Evolutionary conservation across 2,797 vertebrate genomes (phyloP), one percentile per base, ranked within the genome.

Genomic region (Alcedo quadribrachys): DNA sequence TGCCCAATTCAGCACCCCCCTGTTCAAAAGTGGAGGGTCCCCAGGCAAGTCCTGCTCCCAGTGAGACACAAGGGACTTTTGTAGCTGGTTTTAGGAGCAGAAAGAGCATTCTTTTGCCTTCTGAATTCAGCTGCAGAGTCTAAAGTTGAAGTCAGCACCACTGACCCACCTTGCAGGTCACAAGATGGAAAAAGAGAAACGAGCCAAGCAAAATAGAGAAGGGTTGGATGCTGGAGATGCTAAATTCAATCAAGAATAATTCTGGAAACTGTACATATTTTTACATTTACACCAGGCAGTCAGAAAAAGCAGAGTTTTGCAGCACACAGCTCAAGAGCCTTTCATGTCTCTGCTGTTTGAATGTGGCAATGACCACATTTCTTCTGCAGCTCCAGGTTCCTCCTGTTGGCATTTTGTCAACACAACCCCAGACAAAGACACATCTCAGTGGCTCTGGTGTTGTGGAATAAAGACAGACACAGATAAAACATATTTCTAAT

Each of bases 141-240:
- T 76, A 58, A 86, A 62, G 37, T n/a, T 88, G 60, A 82, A 46
- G 35, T 81, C 65, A 85, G 45, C 68, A 81, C 55, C 24, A 75
- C 5, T 9, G 19, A 90, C 37, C 65, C 32, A 86, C 43, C 58
- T 83, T 75, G 62, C 65, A 87, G 32, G 60, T 28, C 78, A 73
- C 20, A 48, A 51, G 30, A 89, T 40, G 65, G 84, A 93, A 91
- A 93, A 91, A 62, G 50, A 88, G 57, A 92, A 90, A 48, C 3
- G 40, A 88, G 75, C 43, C 91, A 93, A 92, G 68, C 81, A 87
- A 90, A 92, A 87, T 40, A 25, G 87, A 79, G 30, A 87, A 74
- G 24, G 27, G 66, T 25, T 42, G 51, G 9, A 50, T 51, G 30
- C 53, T 84, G 88, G 74, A 61, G 46, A 87, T 53, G 54, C 21